Evolutionary conservation across 2,888 invertebrate genomes (phyloP).

Genomic region (Campoletis raptor): DNA sequence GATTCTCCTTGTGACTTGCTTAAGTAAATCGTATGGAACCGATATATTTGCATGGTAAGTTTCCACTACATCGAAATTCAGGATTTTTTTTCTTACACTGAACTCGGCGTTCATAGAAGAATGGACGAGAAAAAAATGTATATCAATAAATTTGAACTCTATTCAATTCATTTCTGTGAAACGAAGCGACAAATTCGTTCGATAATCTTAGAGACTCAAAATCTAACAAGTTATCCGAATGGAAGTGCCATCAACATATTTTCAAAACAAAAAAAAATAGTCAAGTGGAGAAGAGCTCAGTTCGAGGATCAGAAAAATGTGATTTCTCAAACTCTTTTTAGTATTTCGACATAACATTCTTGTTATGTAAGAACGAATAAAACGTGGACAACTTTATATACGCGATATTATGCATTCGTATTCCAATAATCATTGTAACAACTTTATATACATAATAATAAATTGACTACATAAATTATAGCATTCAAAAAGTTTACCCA

Average conservation of each 20-base stretch:
- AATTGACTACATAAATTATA: not conserved
- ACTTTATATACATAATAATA: not conserved
- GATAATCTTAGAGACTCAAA: too few species aligned
- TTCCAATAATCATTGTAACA: not conserved
- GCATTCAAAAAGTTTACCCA: slow-evolving; percentile 19
- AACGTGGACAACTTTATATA: not conserved
- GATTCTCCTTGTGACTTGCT: not conserved
- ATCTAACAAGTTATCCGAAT: not conserved
- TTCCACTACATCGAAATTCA: too few species aligned
- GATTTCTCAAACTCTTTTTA: not conserved
- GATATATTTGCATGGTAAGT: too few species aligned
- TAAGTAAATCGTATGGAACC: too few species aligned
- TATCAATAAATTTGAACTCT: too few species aligned
- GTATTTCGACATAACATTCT: not conserved
- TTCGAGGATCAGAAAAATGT: not conserved
- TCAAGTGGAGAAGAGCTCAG: not conserved
- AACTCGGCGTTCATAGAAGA: too few species aligned
- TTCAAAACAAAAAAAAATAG: not conserved
- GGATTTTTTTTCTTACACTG: too few species aligned
- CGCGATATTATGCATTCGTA: not conserved
- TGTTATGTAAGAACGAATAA: not conserved
- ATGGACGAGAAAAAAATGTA: too few species aligned
- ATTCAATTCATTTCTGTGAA: too few species aligned
- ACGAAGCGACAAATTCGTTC: too few species aligned
- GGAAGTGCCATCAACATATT: not conserved